Evolutionary conservation across 2,888 invertebrate species (phyloP), one percentile per base, ranked within the genome.

Genomic region (Ornithoptera priamus): DNA sequence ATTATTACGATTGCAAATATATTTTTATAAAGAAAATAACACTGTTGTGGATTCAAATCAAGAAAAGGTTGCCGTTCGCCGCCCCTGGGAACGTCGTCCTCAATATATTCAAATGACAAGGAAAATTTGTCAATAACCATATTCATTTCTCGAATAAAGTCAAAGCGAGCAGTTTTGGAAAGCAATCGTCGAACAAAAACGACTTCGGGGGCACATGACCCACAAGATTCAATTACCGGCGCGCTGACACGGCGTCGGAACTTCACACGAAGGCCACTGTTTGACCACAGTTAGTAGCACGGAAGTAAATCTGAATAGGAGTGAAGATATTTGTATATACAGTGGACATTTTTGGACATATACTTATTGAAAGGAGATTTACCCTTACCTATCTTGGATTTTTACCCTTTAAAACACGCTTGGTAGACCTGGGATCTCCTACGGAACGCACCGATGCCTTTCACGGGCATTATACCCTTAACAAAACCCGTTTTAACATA

Each of bases 221-320:
- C 86, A 72, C 83, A 85, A 83, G 85, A 87, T 87, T 87, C 86
- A 87, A 87, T 88, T 87, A 87, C 81, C 75, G 72, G 72, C 75
- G 73, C 76, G 85, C 86, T 88, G 88, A 86, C 85, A 79, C 75
- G 75, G 81, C 82, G 80, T 83, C 86, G 83, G 80, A 85, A 86
- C 80, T 85, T 84, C 80, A 79, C 77, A 82, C 77, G 78, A 76
- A 73, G 71, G 74, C 53, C n/a, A 70, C 73, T 72, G 75, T 71
- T 76, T 71, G 72, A 50, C 63, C 69, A 46, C 66, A 67, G 50
- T 65, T n/a, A n/a, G 30, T 50, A 57, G 24, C 57, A 57, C 20
- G 57, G 57, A 69, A 50, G 65, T 56, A 50, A 69, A 10, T 62
- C 62, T n/a, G 57, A 57, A 42, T 61, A 46, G 61, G 58, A 60